Percentiles rank a stretch among this genome's conserved stretches.
These are phyloP conservation scores for Zalophus californianus DNA, from an alignment of 2,797 vertebrate genomes.

Conservation along the genomic window DNA sequence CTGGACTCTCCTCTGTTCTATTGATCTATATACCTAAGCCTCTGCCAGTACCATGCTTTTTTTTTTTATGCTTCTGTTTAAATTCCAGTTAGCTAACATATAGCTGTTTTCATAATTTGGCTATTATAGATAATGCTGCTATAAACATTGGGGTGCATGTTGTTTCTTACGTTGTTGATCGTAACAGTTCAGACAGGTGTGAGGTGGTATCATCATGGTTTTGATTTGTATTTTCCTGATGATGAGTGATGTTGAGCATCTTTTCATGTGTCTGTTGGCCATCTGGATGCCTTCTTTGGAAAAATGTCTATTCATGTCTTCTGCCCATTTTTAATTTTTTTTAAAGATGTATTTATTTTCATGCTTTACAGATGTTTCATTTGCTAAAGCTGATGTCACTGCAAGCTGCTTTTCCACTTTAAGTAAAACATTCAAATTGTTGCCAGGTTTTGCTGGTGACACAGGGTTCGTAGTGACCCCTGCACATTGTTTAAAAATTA, in stretches of 20 bases:
- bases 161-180: not conserved
- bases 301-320: not conserved
- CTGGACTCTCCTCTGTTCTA: not conserved
- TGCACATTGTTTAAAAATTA: not conserved
- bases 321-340: not conserved
- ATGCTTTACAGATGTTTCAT: slow-evolving; percentile 70
- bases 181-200: not conserved
- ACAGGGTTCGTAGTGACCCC: not conserved
- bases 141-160: not conserved
- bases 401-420: slow-evolving; percentile 49
- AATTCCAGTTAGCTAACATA: not conserved
- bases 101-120: not conserved
- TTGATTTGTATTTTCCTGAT: not conserved
- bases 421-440: not conserved
- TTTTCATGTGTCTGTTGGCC: not conserved
- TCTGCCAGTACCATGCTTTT: not conserved
- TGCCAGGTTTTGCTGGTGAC: not conserved
- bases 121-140: not conserved
- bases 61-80: not conserved
- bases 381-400: slow-evolving; percentile 71
- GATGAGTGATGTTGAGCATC: not conserved
- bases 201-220: not conserved
- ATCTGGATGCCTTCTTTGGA: not conserved
- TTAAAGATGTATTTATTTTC: not conserved
- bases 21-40: not conserved